Base-by-base conservation (phyloP, 1,140 invertebrate genomes). In the Nebria ingens region DNA sequence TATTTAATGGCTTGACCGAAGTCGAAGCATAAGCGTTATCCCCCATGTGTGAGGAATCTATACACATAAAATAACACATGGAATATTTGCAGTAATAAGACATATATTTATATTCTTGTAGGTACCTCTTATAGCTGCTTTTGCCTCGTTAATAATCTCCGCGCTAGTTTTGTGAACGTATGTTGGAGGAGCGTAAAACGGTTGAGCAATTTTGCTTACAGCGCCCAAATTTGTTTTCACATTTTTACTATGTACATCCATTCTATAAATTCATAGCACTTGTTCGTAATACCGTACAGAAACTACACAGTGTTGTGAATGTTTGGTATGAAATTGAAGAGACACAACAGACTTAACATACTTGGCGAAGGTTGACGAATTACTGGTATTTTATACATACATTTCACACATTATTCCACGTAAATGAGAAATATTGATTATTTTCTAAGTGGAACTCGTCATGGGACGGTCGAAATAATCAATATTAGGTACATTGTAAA, bases 111-210 rank as follows among this genome's bases (percentile, higher is more conserved):
- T 34, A n/a, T n/a, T 34, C 6, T 9, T 34, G 25, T n/a, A 49
- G 21, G 62, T 62, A 69, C 68, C 67, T 63, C 59, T 69, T 25
- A 81, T 75, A 22, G 79, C 78, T 21, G 79, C 78, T 58, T 83
- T 75, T 0, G 87, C 86, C 73, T 89, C 86, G 63, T 79, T 86
- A 52, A 90, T 87, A 56, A 89, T 87, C 66, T 89, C 83, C 0
- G 84, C 81, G 17, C 82, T 85, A 1, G 84, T 87, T 66, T 84
- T 84, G 23, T 67, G 60, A 6, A 45, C 40, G 15, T 45, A 45
- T 29, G 62, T 57, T 20, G 67, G 65, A 2, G 64, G 65, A 55
- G 67, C 65, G 52, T 67, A 66, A 53, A 67, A 65, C 9, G 65
- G 61, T 13, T 60, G 29, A 34, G 57, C 56, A 20, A 60, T 57